These are phyloP conservation scores for Diabrotica virgifera DNA, from an alignment of 1,140 invertebrate genomes.

Conservation along the genomic window DNA sequence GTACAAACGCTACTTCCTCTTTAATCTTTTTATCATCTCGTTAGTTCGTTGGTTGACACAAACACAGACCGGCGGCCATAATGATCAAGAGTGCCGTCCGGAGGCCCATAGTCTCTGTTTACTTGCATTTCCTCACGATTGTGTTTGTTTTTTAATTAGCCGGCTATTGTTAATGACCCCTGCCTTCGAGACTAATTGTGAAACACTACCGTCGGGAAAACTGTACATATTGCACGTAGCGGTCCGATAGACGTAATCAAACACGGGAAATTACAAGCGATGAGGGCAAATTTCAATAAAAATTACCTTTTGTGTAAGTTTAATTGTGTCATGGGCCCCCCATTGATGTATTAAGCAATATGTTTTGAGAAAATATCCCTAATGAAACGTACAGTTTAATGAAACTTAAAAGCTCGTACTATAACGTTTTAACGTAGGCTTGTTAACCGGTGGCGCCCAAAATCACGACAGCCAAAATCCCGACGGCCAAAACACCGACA, in stretches of 20 bases:
- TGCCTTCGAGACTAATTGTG: conserved; percentile 5
- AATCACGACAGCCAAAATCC: no score
- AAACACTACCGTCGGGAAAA: background rate
- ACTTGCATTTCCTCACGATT: background rate
- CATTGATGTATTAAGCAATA: no score
- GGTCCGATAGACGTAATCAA: conserved; percentile 1
- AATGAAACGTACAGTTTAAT: no score
- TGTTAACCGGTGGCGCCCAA: no score
- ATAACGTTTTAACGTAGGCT: no score
- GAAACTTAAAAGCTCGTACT: no score
- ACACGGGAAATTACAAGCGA: background rate
- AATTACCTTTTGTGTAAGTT: no score
- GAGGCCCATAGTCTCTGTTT: background rate
- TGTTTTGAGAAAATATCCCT: no score
- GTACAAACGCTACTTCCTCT: background rate
- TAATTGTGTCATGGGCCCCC: no score
- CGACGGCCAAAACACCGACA: no score
- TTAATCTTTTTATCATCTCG: background rate
- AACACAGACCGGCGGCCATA: background rate
- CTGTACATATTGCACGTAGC: background rate
- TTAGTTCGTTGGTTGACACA: background rate
- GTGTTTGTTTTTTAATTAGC: conserved; percentile 15
- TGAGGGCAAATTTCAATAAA: background rate
- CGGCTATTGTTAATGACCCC: conserved; percentile 9
- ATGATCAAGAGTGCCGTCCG: background rate